phyloP scores from a whole-genome alignment of 2,888 invertebrate genomes.

The Agapostemon virescens region DNA sequence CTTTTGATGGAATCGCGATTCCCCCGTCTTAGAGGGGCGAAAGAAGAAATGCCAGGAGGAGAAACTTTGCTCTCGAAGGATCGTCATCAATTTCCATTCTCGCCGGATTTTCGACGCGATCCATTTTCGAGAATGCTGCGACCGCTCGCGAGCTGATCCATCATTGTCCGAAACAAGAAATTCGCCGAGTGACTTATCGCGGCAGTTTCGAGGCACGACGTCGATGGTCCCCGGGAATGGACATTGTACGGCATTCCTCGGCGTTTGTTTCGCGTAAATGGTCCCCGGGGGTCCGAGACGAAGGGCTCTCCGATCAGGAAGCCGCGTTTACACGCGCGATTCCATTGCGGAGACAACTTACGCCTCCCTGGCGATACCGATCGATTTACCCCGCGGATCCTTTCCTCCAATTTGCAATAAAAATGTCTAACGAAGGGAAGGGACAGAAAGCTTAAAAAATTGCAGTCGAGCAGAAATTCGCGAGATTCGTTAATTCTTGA shows the following conservation, averaged over 20 bases:
- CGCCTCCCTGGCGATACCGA: neutral
- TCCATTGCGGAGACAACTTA: constrained; percentile 11
- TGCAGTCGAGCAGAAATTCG: neutral
- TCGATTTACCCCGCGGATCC: neutral
- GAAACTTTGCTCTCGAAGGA: neutral
- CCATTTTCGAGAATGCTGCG: constrained; percentile 2
- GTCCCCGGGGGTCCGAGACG: constrained; percentile 39
- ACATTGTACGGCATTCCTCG: constrained; percentile 39
- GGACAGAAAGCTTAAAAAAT: neutral
- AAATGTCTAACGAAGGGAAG: neutral
- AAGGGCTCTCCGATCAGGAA: constrained; percentile 48
- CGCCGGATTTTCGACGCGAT: constrained; percentile 15
- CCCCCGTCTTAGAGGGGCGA: neutral
- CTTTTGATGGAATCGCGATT: neutral
- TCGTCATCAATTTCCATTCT: constrained; percentile 30
- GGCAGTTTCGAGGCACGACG: constrained; percentile 42
- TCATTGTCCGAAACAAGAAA: constrained; percentile 43
- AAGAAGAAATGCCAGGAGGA: neutral
- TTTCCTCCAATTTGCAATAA: neutral
- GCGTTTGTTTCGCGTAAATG: constrained; percentile 51
- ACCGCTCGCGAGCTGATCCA: constrained; percentile 14
- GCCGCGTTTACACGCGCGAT: constrained; percentile 36
- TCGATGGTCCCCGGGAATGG: constrained; percentile 43
- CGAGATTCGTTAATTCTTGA: no score
- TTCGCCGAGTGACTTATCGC: constrained; percentile 39